phyloP scores from a whole-genome alignment of 53 echinoderm and acorn worm species.

The Paracentrotus lividus region DNA sequence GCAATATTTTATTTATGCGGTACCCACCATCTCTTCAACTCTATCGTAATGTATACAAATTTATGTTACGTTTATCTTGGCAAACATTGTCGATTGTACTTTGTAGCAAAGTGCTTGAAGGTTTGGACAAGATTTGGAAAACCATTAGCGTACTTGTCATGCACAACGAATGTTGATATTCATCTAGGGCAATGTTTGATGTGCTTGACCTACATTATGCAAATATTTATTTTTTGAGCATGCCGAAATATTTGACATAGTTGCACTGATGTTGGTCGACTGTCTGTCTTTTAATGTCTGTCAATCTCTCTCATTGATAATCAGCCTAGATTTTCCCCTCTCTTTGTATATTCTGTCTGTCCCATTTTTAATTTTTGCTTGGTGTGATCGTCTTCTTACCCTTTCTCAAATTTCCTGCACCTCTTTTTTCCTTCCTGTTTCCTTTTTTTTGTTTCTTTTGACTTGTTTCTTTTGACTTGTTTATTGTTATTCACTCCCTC shows the following conservation, averaged over 20 bases:
- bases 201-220: conserved; percentile 52
- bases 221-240: conserved; percentile 60
- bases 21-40: too few species aligned
- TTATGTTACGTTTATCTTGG: background rate
- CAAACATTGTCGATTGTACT: background rate
- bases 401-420: background rate
- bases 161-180: background rate
- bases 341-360: background rate
- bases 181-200: conserved; percentile 38
- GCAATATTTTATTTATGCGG: too few species aligned
- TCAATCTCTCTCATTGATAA: background rate
- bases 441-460: background rate
- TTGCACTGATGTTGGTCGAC: background rate
- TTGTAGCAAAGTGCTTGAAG: background rate
- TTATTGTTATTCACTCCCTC: background rate
- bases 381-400: background rate
- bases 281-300: background rate
- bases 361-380: background rate
- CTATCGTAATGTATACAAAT: background rate
- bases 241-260: conserved; percentile 43
- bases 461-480: background rate
- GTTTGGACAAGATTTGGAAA: background rate
- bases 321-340: too few species aligned
- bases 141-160: conserved; percentile 19
- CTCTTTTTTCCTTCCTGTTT: background rate